A percentile compares a stretch with the other conserved stretches of the same genome.
phyloP scores from a whole-genome alignment of 2,888 invertebrate species.

The Tipula unca region DNA sequence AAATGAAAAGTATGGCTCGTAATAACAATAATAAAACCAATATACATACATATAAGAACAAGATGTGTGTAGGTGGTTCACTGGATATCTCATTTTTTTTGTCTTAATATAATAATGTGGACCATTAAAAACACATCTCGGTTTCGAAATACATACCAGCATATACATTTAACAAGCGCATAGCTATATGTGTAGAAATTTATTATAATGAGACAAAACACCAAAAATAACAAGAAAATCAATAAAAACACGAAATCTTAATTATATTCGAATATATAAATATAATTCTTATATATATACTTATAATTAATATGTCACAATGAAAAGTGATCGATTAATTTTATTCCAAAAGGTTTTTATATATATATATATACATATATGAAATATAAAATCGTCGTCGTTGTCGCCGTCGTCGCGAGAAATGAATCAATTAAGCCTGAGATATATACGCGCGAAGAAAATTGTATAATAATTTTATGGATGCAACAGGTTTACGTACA shows the following conservation, averaged over 20 bases:
- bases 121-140: conserved; percentile 8
- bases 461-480: background rate
- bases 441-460: background rate
- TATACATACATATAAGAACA: background rate
- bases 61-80: background rate
- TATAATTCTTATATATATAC: background rate
- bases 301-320: conserved; percentile 9
- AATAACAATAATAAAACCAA: background rate
- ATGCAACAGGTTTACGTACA: background rate
- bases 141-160: background rate
- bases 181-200: background rate
- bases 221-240: conserved; percentile 14
- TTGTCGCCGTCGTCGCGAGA: background rate
- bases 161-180: background rate
- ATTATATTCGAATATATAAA: background rate
- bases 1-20: background rate
- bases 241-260: conserved; percentile 14
- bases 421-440: background rate
- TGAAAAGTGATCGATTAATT: conserved; percentile 14
- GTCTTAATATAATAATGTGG: background rate
- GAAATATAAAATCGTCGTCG: background rate
- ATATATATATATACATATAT: background rate
- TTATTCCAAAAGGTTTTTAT: background rate
- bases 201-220: conserved; percentile 3
- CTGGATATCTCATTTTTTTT: background rate